Percentiles rank a stretch among this genome's conserved stretches.
phyloP scores from a whole-genome alignment of 2,113 vertebrate genomes.

The Oncorhynchus tshawytscha region DNA sequence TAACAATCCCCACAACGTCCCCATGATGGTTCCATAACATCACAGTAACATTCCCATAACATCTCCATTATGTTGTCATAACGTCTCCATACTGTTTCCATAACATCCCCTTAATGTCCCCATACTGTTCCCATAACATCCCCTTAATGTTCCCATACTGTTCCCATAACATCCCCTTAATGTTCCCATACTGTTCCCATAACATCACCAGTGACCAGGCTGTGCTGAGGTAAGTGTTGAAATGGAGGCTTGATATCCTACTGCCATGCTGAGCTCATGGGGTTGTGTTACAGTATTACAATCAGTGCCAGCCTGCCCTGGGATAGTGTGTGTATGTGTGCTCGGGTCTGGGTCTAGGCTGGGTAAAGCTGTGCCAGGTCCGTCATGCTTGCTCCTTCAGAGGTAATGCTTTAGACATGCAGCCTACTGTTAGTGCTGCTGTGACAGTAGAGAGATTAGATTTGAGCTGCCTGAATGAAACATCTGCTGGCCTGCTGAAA shows the following conservation, averaged over 20 bases:
- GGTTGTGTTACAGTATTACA: slow-evolving; percentile 8
- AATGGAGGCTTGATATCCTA: neutral
- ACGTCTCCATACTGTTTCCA: too few species aligned
- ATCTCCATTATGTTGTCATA: too few species aligned
- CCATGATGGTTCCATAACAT: too few species aligned
- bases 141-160: too few species aligned
- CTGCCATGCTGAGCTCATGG: neutral
- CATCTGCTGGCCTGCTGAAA: slow-evolving; percentile 1
- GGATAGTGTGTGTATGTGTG: neutral
- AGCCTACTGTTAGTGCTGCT: slow-evolving; percentile 38
- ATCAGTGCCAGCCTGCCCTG: slow-evolving; percentile 4
- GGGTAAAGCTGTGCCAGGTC: slow-evolving; percentile 59
- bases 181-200: too few species aligned
- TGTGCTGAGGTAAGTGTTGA: slow-evolving; percentile 1
- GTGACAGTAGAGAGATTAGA: slow-evolving; percentile 33
- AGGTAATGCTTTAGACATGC: slow-evolving; percentile 68
- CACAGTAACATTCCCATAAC: too few species aligned
- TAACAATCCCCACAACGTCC: too few species aligned
- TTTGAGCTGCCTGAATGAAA: slow-evolving; percentile 38
- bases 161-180: too few species aligned
- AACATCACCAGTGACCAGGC: neutral
- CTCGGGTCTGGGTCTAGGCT: slow-evolving; percentile 18
- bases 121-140: too few species aligned
- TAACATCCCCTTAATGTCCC: too few species aligned
- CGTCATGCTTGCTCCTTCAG: slow-evolving; percentile 61